phyloP scores from a whole-genome alignment of 2,113 vertebrate species.

The Phyllostomus discolor region DNA sequence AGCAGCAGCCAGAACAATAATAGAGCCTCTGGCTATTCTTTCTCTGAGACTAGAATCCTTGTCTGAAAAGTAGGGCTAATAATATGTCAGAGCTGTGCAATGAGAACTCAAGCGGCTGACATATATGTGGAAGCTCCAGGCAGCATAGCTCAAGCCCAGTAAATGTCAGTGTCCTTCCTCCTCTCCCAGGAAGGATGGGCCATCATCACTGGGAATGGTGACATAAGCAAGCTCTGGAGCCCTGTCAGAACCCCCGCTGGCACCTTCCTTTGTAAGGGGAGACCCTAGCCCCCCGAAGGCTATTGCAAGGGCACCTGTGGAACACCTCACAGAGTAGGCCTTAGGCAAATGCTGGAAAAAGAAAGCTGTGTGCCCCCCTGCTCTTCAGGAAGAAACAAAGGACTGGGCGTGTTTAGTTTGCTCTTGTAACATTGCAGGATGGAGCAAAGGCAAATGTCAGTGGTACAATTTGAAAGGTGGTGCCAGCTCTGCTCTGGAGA shows the following conservation, averaged over 20 bases:
- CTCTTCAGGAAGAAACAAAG: background rate
- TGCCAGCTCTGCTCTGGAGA: background rate
- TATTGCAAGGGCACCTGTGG: background rate
- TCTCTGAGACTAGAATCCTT: background rate
- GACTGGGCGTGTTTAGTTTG: background rate
- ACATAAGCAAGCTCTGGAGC: background rate
- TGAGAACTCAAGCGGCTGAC: background rate
- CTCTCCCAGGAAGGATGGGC: background rate
- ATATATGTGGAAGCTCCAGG: background rate
- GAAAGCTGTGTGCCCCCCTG: background rate
- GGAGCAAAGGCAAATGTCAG: background rate
- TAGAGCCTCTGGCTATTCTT: background rate
- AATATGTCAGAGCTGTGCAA: background rate
- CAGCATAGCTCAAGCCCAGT: background rate
- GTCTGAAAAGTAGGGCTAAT: background rate
- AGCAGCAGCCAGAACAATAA: background rate
- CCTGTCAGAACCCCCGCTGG: fast-evolving
- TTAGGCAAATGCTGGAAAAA: background rate
- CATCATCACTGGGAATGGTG: background rate
- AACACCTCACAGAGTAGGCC: background rate
- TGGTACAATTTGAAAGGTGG: background rate
- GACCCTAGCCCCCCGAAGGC: background rate
- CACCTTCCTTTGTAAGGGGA: background rate
- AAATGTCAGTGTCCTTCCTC: background rate
- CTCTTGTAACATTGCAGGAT: background rate